Percentiles rank a stretch among this genome's conserved stretches.
phyloP scores from a whole-genome alignment of 2,888 invertebrate species.

The Fissipunctia ypsillon region DNA sequence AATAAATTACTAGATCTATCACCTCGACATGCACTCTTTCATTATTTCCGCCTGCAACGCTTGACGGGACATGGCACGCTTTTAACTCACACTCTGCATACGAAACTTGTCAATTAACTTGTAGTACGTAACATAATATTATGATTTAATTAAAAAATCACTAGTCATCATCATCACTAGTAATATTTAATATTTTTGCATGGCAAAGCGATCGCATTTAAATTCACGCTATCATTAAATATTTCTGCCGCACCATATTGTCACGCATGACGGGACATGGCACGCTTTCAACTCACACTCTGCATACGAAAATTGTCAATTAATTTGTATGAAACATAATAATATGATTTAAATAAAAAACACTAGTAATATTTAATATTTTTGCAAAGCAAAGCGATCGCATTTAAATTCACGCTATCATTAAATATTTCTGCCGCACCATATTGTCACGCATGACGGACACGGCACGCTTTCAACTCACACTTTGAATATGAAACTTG shows the following conservation, averaged over 20 bases:
- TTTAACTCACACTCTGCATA: slow-evolving; percentile 24
- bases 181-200: background rate
- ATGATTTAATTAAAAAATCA: background rate
- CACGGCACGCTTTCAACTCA: slow-evolving; percentile 16
- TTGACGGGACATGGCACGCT: slow-evolving; percentile 36
- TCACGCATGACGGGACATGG: slow-evolving; percentile 36
- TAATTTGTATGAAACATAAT: background rate
- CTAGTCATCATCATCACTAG: no score
- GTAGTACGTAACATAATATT: background rate
- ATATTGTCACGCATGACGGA: slow-evolving; percentile 11
- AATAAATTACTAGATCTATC: slow-evolving; percentile 12
- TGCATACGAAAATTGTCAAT: slow-evolving; percentile 26
- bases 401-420: slow-evolving; percentile 8
- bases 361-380: background rate
- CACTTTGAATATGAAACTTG: slow-evolving; percentile 20
- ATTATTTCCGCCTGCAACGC: slow-evolving; percentile 39
- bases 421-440: background rate
- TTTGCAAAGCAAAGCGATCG: background rate
- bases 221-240: slow-evolving; percentile 2
- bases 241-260: background rate
- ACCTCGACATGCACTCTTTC: slow-evolving; percentile 9
- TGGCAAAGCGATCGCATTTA: slow-evolving; percentile 3
- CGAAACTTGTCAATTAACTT: slow-evolving; percentile 29
- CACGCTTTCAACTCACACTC: slow-evolving; percentile 38
- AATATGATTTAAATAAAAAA: background rate